Base-by-base conservation (phyloP, 2,797 vertebrate species). In the Notoglanidium macrostoma region DNA sequence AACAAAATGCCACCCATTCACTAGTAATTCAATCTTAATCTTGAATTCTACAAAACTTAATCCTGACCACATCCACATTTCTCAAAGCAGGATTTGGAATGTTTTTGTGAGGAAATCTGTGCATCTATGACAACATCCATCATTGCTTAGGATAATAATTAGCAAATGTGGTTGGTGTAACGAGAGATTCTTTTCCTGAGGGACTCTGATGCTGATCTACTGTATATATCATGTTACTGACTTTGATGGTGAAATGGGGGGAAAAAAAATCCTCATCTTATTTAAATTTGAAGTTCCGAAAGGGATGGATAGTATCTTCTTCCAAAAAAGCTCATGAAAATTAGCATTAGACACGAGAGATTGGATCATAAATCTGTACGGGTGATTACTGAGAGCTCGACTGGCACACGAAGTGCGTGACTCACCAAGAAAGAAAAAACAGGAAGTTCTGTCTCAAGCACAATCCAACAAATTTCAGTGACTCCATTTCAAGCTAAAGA, bases 351-450 rank as follows among this genome's bases (percentile, higher is more conserved):
- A 94, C 92, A 91, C 87, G 88, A 87, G 84, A 92, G 92, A 95
- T 93, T 93, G 93, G 92, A 93, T 94, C 92, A 94, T 94, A 91
- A 94, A 94, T 91, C 90, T 93, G 91, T 92, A 93, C 91, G 89
- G 92, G 90, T 94, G 91, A 94, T 95, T 93, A 93, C 90, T 87
- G 89, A 93, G 92, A 92, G 91, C 89, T 89, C 85, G 65, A 86
- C 87, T 95, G 94, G 92, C 92, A 51, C 81, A 54, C 35, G 84
- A 79, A 83, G 79, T 79, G 21, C 81, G 89, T 93, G 92, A 94
- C 89, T 94, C 92, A 94, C 89, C 89, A 87, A 90, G 89, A 92
- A 88, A 92, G 89, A 88, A 90, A 93, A 46, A 81, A 63, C 79
- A 81, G 79, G 79, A 81, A 46, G 57, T 49, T 63, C 79, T 57